Base-by-base conservation (phyloP, 2,797 vertebrate species). In the Girardinus metallicus region DNA sequence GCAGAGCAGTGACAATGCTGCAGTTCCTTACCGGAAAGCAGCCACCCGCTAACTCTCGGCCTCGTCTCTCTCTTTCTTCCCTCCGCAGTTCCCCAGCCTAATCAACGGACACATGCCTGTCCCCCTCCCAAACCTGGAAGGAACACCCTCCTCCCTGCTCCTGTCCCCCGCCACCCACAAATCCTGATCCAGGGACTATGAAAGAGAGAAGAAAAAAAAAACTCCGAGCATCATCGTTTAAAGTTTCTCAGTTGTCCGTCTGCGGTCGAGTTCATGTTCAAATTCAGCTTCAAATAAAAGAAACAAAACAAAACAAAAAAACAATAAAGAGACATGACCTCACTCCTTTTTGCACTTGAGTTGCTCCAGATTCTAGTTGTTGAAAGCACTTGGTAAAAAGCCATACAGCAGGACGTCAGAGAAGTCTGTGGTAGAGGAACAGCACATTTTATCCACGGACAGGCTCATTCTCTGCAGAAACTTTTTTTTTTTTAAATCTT, bases 91-190 rank as follows among this genome's bases (percentile, higher is more conserved):
- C 93, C 98, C 98, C 89, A 97, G 96, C 90, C 96, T 99, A 95
- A 97, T 99, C 77, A 99, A 98, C 51, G 96, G 97, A 90, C 98
- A 98, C 94, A 97, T 99, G 93, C 97, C 97, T 64, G 93, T 98
- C 90, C 97, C 96, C 60, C 94, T 99, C 89, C 96, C 97, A 92
- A 96, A 94, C 86, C 93, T 99, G 97, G 98, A 99, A 86, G 96
- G 95, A 93, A 93, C 97, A 83, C 96, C 97, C 89, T 97, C 98
- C 89, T 97, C 98, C 81, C 95, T 97, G 84, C 96, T 99, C 93
- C 96, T 98, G 92, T 97, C 97, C 78, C 96, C 96, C 9, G 96
- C 93, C n/a, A 94, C 95, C 83, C 97, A 97, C 95, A 99, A 98
- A 93, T 98, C 97, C 95, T 99, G 97, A 99, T 98, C 90, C 85